Evolutionary conservation across 1,140 invertebrate species (phyloP).

Genomic region (Drosophila azteca): DNA sequence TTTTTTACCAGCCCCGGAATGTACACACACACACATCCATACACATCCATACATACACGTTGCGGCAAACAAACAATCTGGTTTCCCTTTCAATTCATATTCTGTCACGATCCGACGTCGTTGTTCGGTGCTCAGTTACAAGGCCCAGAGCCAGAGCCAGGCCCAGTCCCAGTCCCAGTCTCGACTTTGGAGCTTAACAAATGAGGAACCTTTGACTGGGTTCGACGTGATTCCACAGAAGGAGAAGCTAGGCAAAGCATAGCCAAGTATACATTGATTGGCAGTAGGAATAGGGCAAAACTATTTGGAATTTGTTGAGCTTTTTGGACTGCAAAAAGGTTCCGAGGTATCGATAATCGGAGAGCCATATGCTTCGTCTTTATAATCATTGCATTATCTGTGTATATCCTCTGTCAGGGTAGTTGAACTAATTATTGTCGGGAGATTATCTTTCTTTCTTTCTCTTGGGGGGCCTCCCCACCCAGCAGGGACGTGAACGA

Average conservation of each 20-base stretch:
- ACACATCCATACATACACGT: neutral
- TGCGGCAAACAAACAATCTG: constrained; percentile 35
- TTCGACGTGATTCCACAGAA: too few relatives aligned
- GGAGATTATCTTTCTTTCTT: neutral
- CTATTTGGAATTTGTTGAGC: too few relatives aligned
- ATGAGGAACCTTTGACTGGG: neutral
- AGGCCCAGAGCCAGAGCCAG: constrained; percentile 7
- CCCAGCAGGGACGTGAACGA: constrained; percentile 31
- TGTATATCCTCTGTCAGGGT: too few relatives aligned
- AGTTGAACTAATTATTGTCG: too few relatives aligned
- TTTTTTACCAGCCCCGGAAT: constrained; percentile 44
- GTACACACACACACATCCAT: constrained; percentile 3
- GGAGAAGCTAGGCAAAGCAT: too few relatives aligned
- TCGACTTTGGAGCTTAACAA: neutral
- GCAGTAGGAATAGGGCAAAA: too few relatives aligned
- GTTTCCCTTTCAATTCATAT: constrained; percentile 75
- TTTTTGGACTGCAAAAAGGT: too few relatives aligned
- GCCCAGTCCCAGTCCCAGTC: neutral
- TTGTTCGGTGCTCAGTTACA: constrained; percentile 1
- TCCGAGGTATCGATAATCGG: too few relatives aligned
- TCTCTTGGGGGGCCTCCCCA: constrained; percentile 8
- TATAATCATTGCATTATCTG: too few relatives aligned
- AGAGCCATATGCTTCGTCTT: too few relatives aligned
- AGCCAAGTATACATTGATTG: too few relatives aligned
- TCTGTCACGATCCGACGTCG: constrained; percentile 58